Evolutionary conservation across 2,113 vertebrate species (phyloP).

Genomic region (Tragulus kanchil): DNA sequence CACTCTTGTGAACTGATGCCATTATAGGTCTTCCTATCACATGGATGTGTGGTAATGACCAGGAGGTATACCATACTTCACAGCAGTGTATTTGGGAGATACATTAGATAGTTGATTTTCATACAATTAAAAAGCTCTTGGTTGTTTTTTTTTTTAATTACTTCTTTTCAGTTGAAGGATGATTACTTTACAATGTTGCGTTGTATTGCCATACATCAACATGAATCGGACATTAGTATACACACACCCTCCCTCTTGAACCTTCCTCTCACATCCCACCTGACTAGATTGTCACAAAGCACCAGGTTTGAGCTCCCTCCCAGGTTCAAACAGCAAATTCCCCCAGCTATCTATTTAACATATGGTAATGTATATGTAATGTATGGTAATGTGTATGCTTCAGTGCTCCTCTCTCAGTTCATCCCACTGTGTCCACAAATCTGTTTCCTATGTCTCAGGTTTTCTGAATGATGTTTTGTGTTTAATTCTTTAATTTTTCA

Average conservation of each 20-base stretch:
- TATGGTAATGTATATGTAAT: not conserved
- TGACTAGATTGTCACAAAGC: not conserved
- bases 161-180: not conserved
- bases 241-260: not conserved
- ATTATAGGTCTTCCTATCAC: not conserved
- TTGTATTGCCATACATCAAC: not conserved
- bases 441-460: not conserved
- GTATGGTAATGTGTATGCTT: not conserved
- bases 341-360: not conserved
- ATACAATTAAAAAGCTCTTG: not conserved
- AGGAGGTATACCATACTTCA: not conserved
- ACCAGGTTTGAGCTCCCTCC: not conserved
- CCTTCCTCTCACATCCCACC: not conserved
- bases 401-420: not conserved
- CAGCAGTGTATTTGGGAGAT: not conserved
- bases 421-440: not conserved
- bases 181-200: not conserved
- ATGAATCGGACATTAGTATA: not conserved
- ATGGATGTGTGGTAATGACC: not conserved
- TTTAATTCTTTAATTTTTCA: slow-evolving; percentile 49
- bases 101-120: not conserved
- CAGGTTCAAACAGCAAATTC: not conserved
- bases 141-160: not conserved
- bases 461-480: not conserved
- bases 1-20: not conserved